These are phyloP conservation scores for Diarsia brunnea DNA, from an alignment of 2,888 invertebrate genomes.

Conservation along the genomic window DNA sequence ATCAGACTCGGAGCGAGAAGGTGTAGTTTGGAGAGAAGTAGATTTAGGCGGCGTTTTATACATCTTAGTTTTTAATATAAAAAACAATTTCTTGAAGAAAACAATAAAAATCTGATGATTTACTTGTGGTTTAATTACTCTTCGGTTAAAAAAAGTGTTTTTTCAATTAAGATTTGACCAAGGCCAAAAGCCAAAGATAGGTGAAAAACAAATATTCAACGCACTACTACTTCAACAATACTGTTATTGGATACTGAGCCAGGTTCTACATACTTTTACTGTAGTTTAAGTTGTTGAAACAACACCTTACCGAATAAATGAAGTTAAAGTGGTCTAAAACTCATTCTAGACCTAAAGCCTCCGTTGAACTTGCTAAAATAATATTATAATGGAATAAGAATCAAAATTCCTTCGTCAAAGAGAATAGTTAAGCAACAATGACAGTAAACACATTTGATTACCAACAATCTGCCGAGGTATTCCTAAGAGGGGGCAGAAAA, in stretches of 20 bases:
- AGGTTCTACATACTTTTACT: neutral
- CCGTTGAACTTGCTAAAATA: neutral
- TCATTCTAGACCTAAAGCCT: neutral
- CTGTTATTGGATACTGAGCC: neutral
- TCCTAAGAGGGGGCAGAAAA: slow-evolving; percentile 66
- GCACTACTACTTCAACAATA: too few relatives aligned
- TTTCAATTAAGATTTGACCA: too few relatives aligned
- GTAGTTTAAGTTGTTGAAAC: neutral
- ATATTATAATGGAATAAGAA: slow-evolving; percentile 41
- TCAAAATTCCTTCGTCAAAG: slow-evolving; percentile 62
- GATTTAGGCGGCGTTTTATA: too few relatives aligned
- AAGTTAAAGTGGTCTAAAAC: neutral
- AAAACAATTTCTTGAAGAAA: too few relatives aligned
- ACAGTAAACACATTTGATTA: slow-evolving; percentile 66
- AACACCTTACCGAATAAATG: neutral
- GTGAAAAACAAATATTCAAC: too few relatives aligned
- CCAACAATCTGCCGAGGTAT: slow-evolving; percentile 65
- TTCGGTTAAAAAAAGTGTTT: too few relatives aligned
- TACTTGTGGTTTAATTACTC: too few relatives aligned
- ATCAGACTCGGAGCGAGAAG: too few relatives aligned
- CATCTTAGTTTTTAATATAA: too few relatives aligned
- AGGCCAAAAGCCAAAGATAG: too few relatives aligned
- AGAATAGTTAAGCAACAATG: slow-evolving; percentile 65
- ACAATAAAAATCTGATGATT: too few relatives aligned
- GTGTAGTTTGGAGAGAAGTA: too few relatives aligned